Evolutionary conservation across 1,140 invertebrate genomes (phyloP), one percentile per base, ranked within the genome.

Genomic region (Zophobas morio): DNA sequence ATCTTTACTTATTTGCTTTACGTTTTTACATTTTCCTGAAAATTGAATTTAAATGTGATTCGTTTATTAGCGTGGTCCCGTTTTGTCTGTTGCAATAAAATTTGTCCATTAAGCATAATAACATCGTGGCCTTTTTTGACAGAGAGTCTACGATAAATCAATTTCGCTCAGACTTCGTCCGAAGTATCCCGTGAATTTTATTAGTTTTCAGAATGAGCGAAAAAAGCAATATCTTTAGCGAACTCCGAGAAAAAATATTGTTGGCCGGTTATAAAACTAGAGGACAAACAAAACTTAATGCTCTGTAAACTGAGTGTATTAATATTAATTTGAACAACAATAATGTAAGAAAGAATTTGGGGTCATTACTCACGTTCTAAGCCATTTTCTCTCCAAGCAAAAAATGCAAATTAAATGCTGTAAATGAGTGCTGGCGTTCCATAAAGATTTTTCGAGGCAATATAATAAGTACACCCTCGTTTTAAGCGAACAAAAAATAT

Each of bases 401-500:
- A 56, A 56, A 73, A 42, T 51, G 71, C 71, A 73, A 73, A 73
- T 73, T 73, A 73, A 73, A 56, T 32, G 71, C 54, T 46, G 71
- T 56, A 73, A 73, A 73, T 73, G 71, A 53, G 71, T 56, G 57
- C 57, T 6, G 39, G 60, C 60, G 37, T 66, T 32, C 36, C 8
- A 53, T 73, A 42, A 56, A 54, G 49, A 54, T 54, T 73, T 73
- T 73, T 53, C 49, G 47, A 34, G 34, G 71, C 54, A 34, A 73
- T 53, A 56, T 56, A 56, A 54, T 51, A 51, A 73, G 34, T 53
- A 53, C 70, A 54, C 37, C 51, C 51, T 54, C 51, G 36, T 53
- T 53, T 37, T 39, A 37, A 54, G 1, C 70, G 36, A 72, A 54
- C 70, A 54, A 51, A 51, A 72, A 54, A 72, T 53, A 72, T 72